Conservation (phyloP, 2,797 vertebrate genomes). For the Sebastes paucispinis region DNA sequence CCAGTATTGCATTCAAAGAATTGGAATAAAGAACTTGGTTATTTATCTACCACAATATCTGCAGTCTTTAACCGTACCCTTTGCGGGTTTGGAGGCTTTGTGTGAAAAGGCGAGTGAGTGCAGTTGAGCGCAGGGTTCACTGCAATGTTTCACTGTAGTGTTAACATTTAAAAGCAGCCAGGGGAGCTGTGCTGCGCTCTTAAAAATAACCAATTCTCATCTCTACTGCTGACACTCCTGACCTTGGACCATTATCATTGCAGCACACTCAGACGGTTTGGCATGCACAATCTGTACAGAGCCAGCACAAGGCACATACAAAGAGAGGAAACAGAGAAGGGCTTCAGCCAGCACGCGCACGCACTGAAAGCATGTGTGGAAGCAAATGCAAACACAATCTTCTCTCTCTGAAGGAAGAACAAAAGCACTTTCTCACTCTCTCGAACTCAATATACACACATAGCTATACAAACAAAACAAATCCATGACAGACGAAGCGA, state of each 20-base stretch:
- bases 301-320: conserved; percentile 46
- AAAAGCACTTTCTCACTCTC: conserved; percentile 33
- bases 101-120: conserved; percentile 58
- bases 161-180: conserved; percentile 75
- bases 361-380: conserved; percentile 12
- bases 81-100: conserved; percentile 30
- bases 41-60: conserved; percentile 35
- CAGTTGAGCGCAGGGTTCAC: conserved; percentile 51
- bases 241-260: conserved; percentile 76
- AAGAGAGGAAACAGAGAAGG: conserved; percentile 28
- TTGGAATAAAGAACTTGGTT: conserved; percentile 4
- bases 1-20: conserved; percentile 1
- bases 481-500: conserved; percentile 26
- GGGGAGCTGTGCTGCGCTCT: conserved; percentile 64
- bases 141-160: conserved; percentile 66
- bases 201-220: conserved; percentile 77
- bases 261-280: conserved; percentile 56
- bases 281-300: conserved; percentile 54
- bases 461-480: conserved; percentile 25
- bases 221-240: conserved; percentile 68
- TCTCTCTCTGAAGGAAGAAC: conserved; percentile 52
- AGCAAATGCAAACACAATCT: conserved; percentile 40
- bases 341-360: conserved; percentile 10
- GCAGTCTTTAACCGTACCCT: conserved; percentile 28
- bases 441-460: conserved; percentile 21